Conservation (phyloP, 2,888 invertebrate genomes). For the Cheilosia scutellata region DNA sequence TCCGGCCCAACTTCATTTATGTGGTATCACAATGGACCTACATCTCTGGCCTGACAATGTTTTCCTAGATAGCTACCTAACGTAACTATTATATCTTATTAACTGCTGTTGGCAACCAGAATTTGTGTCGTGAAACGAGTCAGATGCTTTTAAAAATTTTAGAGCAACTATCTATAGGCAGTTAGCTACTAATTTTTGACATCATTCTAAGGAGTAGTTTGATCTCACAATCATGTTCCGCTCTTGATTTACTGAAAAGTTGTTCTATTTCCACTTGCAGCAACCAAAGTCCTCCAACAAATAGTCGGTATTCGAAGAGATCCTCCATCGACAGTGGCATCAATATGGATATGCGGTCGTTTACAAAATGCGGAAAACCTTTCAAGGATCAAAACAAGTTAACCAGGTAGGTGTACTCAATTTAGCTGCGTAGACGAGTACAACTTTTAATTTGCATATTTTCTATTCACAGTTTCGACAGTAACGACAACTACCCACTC, state of each 20-base stretch:
- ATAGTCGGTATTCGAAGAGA: constrained; percentile 87
- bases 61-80: too few relatives aligned
- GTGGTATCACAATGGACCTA: too few relatives aligned
- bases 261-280: constrained; percentile 70
- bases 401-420: constrained; percentile 79
- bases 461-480: constrained; percentile 80
- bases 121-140: too few relatives aligned
- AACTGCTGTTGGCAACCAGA: too few relatives aligned
- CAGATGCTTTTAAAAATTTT: neutral
- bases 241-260: too few relatives aligned
- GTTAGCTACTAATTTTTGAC: too few relatives aligned
- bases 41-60: neutral
- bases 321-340: constrained; percentile 93
- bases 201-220: neutral
- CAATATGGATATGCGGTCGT: constrained; percentile 87
- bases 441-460: neutral
- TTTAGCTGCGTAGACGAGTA: too few relatives aligned
- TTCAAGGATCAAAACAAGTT: constrained; percentile 84
- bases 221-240: neutral
- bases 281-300: constrained; percentile 83
- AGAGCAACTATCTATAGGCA: too few relatives aligned
- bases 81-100: too few relatives aligned
- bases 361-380: constrained; percentile 83
- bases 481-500: constrained; percentile 84
- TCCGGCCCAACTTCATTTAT: too few relatives aligned